Percentiles rank a stretch among this genome's conserved stretches.
These are phyloP conservation scores for Babyrousa celebensis DNA, from an alignment of 2,797 vertebrate genomes.

Conservation along the genomic window DNA sequence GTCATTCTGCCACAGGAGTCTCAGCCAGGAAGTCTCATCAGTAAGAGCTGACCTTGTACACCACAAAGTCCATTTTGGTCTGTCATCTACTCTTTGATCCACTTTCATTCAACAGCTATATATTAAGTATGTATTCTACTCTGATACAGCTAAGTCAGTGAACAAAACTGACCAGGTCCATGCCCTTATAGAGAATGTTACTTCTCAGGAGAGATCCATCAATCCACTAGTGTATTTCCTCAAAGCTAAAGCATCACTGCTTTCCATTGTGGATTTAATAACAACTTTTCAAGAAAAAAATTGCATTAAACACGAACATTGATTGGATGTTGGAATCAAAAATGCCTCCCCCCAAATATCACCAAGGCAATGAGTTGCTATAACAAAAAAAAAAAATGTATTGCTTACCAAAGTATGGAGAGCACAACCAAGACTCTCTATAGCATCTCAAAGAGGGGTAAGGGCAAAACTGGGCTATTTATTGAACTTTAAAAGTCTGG, in stretches of 20 bases:
- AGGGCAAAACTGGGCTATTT: not conserved
- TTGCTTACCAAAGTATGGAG: not conserved
- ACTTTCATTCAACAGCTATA: constrained; percentile 25
- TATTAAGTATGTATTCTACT: not conserved
- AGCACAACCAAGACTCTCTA: not conserved
- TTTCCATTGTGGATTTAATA: constrained; percentile 35
- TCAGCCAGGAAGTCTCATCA: constrained; percentile 15
- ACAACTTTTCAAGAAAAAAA: not conserved
- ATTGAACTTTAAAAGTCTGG: constrained; percentile 19
- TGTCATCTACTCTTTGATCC: not conserved
- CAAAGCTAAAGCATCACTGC: not conserved
- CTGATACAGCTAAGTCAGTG: not conserved
- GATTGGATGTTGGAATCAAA: constrained; percentile 6
- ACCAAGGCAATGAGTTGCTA: constrained; percentile 37
- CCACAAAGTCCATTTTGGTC: not conserved
- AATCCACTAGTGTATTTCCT: constrained; percentile 25
- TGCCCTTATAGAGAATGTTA: not conserved
- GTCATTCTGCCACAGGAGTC: not conserved
- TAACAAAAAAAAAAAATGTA: not conserved
- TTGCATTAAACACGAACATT: constrained; percentile 30
- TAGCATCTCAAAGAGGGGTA: not conserved
- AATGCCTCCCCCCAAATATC: constrained; percentile 1
- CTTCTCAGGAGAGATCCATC: constrained; percentile 46
- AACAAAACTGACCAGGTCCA: not conserved
- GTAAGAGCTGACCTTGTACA: not conserved